Evolutionary conservation across 2,888 invertebrate species (phyloP), one percentile per base, ranked within the genome.

Genomic region (Epirrita christyi): DNA sequence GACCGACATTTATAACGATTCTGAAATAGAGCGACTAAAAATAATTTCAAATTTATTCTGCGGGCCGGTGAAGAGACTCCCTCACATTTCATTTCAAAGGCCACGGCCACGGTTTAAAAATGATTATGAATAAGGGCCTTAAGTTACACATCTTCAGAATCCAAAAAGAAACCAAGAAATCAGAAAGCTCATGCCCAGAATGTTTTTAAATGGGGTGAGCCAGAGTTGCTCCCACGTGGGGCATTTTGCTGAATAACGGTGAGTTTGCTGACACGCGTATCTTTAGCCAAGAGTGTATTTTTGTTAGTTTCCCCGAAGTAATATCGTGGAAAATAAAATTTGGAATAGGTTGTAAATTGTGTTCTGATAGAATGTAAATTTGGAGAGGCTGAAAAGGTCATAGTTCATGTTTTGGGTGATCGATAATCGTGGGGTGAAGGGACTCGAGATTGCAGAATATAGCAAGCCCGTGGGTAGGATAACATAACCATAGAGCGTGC

Each of bases 341-440:
- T 66, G 49, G 45, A 56, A 63, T 61, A 63, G 60, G 46, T 56
- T 45, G 61, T 57, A 71, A 72, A 69, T 73, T 71, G 67, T 66
- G 61, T 66, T 70, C 52, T 55, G 64, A 34, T 59, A 55, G 55
- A 65, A 72, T 71, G 70, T 68, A 72, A 76, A 75, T 78, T 78
- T 78, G 68, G 75, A 76, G 71, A 72, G 69, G 64, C 61, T 67
- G 55, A 57, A 86, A 88, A 88, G 86, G 88, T 87, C 85, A 83
- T 56, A 83, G 88, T 78, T 88, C 81, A 83, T 75, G 74, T 75
- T 78, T 72, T 61, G 71, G 70, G 65, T 75, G 83, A 80, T 84
- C 84, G 86, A 86, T 86, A 83, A 71, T 67, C 61, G 68, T 61
- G 72, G 73, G 82, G 76, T 80, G 70, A 77, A 75, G 68, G 73